Conservation (phyloP, 1,140 invertebrate genomes). For the Pomacea maculata region DNA sequence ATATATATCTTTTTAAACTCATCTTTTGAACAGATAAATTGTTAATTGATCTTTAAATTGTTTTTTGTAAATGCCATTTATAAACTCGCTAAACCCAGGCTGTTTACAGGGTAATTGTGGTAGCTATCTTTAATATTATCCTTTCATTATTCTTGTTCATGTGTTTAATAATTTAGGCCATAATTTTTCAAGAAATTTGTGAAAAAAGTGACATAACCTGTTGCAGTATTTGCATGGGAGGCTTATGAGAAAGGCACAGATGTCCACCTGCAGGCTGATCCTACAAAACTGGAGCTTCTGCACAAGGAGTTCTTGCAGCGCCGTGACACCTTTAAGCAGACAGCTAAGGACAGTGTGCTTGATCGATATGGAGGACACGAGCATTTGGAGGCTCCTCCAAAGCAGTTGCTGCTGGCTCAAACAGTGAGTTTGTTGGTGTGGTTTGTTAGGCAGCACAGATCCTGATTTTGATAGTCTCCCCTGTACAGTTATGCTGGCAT, state of each 20-base stretch:
- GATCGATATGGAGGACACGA: conserved; percentile 92
- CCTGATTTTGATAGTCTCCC: no score
- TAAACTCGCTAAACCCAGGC: no score
- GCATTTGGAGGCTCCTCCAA: conserved; percentile 86
- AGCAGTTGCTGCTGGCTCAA: conserved; percentile 88
- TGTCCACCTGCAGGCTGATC: conserved; percentile 95
- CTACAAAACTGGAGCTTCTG: conserved; percentile 93
- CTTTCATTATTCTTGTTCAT: background rate
- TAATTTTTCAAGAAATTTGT: background rate
- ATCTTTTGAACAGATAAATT: conserved; percentile 8
- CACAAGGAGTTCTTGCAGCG: conserved; percentile 90
- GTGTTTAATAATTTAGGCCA: background rate
- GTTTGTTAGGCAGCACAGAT: no score
- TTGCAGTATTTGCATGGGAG: conserved; percentile 94
- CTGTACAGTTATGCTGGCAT: no score
- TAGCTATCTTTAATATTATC: background rate
- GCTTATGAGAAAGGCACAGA: conserved; percentile 90
- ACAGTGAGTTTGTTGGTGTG: conserved; percentile 68
- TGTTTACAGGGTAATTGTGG: background rate
- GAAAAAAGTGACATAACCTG: background rate
- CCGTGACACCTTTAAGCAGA: conserved; percentile 84
- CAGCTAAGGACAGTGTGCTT: conserved; percentile 79
- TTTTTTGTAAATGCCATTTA: no score
- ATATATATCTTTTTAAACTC: no score
- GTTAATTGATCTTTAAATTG: background rate